Evolutionary conservation across 2,888 invertebrate genomes (phyloP).

Genomic region (Corythucha ciliata): DNA sequence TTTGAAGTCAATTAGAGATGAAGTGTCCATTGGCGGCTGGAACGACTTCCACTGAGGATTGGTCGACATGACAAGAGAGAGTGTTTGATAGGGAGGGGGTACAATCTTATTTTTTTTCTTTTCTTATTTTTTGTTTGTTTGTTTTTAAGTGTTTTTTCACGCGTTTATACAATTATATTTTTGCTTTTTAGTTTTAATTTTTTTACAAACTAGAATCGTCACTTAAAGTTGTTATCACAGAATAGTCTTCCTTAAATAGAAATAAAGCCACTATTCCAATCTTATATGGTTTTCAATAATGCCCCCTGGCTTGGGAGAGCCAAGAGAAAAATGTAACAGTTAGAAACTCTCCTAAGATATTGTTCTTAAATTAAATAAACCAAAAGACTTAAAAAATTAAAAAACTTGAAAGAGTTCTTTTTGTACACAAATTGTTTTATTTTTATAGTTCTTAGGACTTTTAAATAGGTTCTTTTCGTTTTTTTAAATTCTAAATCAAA

Average conservation of each 20-base stretch:
- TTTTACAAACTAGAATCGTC: constrained; percentile 36
- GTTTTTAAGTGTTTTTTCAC: constrained; percentile 31
- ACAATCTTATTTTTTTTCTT: constrained; percentile 29
- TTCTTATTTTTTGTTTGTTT: constrained; percentile 41
- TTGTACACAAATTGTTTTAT: constrained; percentile 23
- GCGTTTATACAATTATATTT: no score
- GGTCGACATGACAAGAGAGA: neutral
- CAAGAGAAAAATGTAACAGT: constrained; percentile 16
- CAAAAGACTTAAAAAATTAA: constrained; percentile 21
- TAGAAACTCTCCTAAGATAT: constrained; percentile 19
- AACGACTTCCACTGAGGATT: constrained; percentile 84
- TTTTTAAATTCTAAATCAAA: constrained; percentile 25
- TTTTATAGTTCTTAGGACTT: no score
- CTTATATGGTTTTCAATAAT: constrained; percentile 27
- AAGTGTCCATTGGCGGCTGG: constrained; percentile 80
- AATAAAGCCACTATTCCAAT: constrained; percentile 31
- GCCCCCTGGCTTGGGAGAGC: constrained; percentile 17
- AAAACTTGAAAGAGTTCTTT: constrained; percentile 21
- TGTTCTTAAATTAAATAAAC: constrained; percentile 17
- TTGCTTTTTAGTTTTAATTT: no score
- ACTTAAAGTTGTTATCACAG: constrained; percentile 29
- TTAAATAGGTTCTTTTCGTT: constrained; percentile 17
- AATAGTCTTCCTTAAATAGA: constrained; percentile 30
- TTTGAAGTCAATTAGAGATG: constrained; percentile 69
- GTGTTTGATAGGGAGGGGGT: neutral